phyloP scores from a whole-genome alignment of 1,140 invertebrate genomes.

The Periplaneta americana region DNA sequence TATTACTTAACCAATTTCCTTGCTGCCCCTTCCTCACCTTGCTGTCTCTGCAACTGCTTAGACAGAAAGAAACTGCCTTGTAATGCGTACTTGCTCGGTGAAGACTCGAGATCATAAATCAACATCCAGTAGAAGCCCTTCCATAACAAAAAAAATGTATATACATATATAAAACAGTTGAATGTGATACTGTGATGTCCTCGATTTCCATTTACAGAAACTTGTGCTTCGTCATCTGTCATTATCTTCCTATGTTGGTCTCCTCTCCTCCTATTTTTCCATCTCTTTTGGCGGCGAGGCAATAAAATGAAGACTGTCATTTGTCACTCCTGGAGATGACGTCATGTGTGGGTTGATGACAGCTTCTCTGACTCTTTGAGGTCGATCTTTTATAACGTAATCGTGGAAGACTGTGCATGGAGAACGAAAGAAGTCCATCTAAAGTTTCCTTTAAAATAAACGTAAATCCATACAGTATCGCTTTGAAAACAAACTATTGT shows the following conservation, averaged over 20 bases:
- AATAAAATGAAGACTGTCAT: neutral
- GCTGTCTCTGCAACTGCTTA: neutral
- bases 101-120: neutral
- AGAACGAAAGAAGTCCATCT: no score
- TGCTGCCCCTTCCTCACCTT: no score
- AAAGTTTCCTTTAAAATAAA: no score
- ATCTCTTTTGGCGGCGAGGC: neutral
- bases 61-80: neutral
- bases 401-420: no score
- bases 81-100: neutral
- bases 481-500: no score
- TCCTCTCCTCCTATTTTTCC: neutral
- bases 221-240: neutral
- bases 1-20: neutral
- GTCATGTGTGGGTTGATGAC: neutral
- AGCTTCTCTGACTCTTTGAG: neutral
- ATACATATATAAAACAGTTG: neutral
- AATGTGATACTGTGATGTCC: neutral
- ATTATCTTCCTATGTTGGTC: neutral
- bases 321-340: neutral
- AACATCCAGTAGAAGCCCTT: neutral
- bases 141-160: neutral
- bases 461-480: no score
- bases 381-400: neutral
- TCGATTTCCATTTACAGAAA: neutral